phyloP scores from a whole-genome alignment of 2,797 vertebrate species.

The Coluber constrictor region DNA sequence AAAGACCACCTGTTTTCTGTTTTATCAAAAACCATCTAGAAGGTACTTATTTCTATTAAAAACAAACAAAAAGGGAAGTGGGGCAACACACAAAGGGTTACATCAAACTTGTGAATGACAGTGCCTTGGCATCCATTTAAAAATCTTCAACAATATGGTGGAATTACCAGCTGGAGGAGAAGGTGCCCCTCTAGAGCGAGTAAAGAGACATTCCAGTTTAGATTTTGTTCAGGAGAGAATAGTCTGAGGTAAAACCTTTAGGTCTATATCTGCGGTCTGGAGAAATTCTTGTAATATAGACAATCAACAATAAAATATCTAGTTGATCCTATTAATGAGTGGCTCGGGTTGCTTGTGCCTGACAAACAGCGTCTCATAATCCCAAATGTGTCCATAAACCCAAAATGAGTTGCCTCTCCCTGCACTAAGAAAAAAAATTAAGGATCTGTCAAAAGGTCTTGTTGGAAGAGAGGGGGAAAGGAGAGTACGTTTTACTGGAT shows the following conservation, averaged over 20 bases:
- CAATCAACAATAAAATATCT: background rate
- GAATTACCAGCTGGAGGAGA: background rate
- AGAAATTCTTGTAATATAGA: background rate
- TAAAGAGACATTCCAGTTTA: background rate
- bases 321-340: background rate
- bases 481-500: background rate
- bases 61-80: background rate
- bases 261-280: background rate
- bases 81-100: background rate
- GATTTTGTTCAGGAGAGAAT: background rate
- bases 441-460: background rate
- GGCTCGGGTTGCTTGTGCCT: background rate
- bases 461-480: background rate
- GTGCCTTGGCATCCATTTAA: background rate
- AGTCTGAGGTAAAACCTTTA: background rate
- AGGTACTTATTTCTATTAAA: background rate
- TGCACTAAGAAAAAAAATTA: background rate
- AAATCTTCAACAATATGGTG: background rate
- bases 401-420: background rate
- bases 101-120: background rate
- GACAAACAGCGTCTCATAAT: background rate
- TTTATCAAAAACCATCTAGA: background rate
- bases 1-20: background rate
- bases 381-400: background rate
- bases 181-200: background rate